phyloP scores from a whole-genome alignment of 2,113 vertebrate species.

The Oreochromis niloticus region DNA sequence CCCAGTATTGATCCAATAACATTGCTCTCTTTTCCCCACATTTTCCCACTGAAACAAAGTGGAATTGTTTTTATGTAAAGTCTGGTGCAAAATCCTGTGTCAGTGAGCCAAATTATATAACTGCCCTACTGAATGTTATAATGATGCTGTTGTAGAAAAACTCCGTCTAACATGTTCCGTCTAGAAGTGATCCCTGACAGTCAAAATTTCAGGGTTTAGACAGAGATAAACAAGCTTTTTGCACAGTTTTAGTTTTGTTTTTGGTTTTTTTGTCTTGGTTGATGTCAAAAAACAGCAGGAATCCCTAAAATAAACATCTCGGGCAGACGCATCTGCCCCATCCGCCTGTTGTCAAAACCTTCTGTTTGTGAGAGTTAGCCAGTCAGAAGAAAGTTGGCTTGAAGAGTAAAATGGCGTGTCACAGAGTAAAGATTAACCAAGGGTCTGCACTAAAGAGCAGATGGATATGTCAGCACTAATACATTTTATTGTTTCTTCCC shows the following conservation, averaged over 20 bases:
- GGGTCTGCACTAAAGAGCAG: not conserved
- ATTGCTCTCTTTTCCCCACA: not conserved
- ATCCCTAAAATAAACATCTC: accelerated
- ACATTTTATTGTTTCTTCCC: accelerated
- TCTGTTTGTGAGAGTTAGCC: not conserved
- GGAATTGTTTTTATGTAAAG: not conserved
- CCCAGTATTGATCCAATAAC: not conserved
- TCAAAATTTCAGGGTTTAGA: not conserved
- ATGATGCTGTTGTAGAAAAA: not conserved
- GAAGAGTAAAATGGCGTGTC: not conserved
- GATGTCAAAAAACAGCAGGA: not conserved
- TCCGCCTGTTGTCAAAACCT: not conserved
- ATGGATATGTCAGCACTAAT: not conserved
- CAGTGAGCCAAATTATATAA: not conserved
- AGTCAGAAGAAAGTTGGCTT: not conserved
- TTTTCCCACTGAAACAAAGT: not conserved
- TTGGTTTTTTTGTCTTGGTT: accelerated
- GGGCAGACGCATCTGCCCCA: accelerated
- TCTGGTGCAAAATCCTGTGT: not conserved
- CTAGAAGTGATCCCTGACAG: not conserved
- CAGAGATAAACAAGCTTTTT: not conserved
- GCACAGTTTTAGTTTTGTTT: not conserved
- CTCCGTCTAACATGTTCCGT: not conserved
- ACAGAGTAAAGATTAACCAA: not conserved
- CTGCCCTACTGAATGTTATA: not conserved